Evolutionary conservation across 2,113 vertebrate genomes (phyloP).

Genomic region (Fregata magnificens): DNA sequence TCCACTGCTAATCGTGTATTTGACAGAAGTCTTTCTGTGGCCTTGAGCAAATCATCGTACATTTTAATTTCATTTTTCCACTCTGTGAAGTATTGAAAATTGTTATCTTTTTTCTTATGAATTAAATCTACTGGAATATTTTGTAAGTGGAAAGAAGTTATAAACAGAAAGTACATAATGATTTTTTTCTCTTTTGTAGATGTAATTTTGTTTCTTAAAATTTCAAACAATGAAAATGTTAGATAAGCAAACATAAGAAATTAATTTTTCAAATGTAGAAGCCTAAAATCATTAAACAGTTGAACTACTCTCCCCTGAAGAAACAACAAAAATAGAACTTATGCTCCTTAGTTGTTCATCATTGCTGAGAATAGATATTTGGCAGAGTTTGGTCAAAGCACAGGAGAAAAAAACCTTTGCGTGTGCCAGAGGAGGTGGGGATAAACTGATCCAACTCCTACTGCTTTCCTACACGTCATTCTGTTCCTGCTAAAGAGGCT

Average conservation of each 20-base stretch:
- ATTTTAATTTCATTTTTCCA: neutral
- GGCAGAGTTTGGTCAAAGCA: neutral
- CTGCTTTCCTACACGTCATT: neutral
- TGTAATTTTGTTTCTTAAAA: neutral
- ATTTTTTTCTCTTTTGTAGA: neutral
- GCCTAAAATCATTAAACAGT: neutral
- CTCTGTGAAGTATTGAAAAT: neutral
- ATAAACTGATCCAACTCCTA: neutral
- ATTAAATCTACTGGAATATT: neutral
- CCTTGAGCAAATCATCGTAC: neutral
- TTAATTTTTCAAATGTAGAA: neutral
- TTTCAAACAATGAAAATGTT: neutral
- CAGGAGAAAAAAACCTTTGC: neutral
- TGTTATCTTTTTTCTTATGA: neutral
- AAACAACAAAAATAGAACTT: neutral
- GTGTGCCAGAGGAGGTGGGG: neutral
- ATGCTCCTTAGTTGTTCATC: neutral
- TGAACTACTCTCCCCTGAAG: neutral
- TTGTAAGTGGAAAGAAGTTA: neutral
- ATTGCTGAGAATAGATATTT: neutral
- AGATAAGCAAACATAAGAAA: neutral
- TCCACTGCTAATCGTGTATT: neutral
- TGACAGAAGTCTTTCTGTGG: neutral
- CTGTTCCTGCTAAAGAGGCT: neutral
- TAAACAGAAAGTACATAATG: neutral